Base-by-base conservation (phyloP, 2,113 vertebrate genomes). In the Pluvianellus socialis region DNA sequence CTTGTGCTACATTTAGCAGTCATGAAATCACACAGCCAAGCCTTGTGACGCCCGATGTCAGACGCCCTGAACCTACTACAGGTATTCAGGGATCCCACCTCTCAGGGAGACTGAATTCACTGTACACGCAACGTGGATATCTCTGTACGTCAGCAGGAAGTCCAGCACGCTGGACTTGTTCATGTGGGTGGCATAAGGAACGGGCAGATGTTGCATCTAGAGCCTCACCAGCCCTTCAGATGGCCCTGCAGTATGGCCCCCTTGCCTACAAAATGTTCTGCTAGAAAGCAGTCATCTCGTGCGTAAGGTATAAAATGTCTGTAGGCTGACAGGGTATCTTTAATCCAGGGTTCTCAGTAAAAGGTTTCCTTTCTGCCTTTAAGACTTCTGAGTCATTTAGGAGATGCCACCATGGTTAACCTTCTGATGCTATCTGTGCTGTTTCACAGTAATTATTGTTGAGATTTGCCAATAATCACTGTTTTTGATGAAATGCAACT, bases 1-100 rank as follows among this genome's bases (percentile, higher is more conserved):
- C 61, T 50, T 59, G 62, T 47, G 15, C 68, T 72, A 55, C 32
- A 65, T 87, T 89, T 72, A 71, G 47, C 73, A 68, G 52, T 24
- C 56, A 44, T 12, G 68, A 65, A 67, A 47, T 16, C 49, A 52
- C 59, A 62, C 7, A n/a, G 73, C 38, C 85, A 86, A 72, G 71
- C n/a, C 73, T 35, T 1, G 0, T 17, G 65, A 44, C 0, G 1
- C n/a, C 53, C 14, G 2, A 3, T 12, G 15, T 53, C 67, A 86
- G 63, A 66, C 2, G 0, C 12, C n/a, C 52, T 58, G 42, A 83
- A 58, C 11, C 45, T 35, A 12, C 2, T 19, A 45, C 58, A 84
- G 32, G 27, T 6, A 4, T 19, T 30, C 4, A 21, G 32, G 30
- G 59, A 65, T 63, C 22, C n/a, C 23, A 7, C 53, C 19, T 42